Evolutionary conservation across 2,888 invertebrate species (phyloP).

Genomic region (Mystacides longicornis): DNA sequence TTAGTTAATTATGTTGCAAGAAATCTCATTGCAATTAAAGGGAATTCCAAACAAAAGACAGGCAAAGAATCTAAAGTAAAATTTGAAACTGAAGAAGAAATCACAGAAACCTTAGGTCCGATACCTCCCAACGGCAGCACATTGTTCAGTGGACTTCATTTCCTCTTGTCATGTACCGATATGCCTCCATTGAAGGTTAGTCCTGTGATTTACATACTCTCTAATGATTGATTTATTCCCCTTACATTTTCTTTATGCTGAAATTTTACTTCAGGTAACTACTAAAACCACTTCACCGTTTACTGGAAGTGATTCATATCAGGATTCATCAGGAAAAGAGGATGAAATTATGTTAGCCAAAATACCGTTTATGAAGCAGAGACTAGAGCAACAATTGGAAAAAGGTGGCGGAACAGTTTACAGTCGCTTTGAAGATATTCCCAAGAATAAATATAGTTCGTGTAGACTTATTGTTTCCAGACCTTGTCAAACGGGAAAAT

Average conservation of each 20-base stretch:
- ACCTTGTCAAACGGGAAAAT: constrained; percentile 67
- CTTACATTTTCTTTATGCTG: background rate
- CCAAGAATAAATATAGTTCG: constrained; percentile 46
- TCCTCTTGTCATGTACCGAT: constrained; percentile 52
- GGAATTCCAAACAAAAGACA: constrained; percentile 45
- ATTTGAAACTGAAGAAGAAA: constrained; percentile 44
- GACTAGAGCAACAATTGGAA: constrained; percentile 52
- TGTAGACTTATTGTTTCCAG: constrained; percentile 60
- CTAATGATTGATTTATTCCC: background rate
- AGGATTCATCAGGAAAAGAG: constrained; percentile 20
- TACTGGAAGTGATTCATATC: constrained; percentile 16
- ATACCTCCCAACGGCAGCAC: constrained; percentile 41
- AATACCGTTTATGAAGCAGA: constrained; percentile 46
- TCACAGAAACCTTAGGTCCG: constrained; percentile 47
- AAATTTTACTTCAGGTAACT: constrained; percentile 10
- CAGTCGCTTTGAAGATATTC: constrained; percentile 51
- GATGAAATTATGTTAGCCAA: constrained; percentile 18
- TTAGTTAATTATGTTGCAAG: constrained; percentile 34
- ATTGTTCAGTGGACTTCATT: constrained; percentile 49
- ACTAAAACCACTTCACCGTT: background rate
- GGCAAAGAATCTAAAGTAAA: constrained; percentile 47
- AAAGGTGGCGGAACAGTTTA: constrained; percentile 57
- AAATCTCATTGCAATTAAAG: constrained; percentile 44
- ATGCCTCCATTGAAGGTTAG: constrained; percentile 27
- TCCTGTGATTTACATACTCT: background rate